Evolutionary conservation across 2,797 vertebrate species (phyloP), one percentile per base, ranked within the genome.

Genomic region (Protosalanx chinensis): DNA sequence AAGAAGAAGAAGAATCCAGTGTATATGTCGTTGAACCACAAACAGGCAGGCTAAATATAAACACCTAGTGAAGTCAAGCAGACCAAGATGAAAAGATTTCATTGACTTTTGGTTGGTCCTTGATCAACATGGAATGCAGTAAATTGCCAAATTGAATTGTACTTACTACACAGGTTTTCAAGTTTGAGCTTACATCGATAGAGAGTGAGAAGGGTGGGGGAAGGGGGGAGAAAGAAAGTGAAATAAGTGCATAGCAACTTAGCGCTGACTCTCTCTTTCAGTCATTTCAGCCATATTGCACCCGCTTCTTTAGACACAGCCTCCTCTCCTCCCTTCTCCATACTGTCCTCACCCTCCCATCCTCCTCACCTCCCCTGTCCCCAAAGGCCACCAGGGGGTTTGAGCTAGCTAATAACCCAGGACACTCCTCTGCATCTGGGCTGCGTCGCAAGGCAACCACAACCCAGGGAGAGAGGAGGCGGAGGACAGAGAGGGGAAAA

Each of bases 401-500:
- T 70, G 71, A 68, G 74, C 67, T 57, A 70, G 84, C 80, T 93
- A 93, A 95, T 94, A 92, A 91, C 83, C 87, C 84, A 80, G 73
- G 81, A 84, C 84, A 82, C 86, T 81, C 81, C 81, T 76, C 83
- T 63, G 81, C 77, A 82, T 83, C 84, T 70, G 74, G 68, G 61
- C 72, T 32, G 79, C 76, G 78, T 79, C 84, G 60, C 78, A 85
- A 78, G 86, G 80, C 80, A 89, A 92, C 84, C 77, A 74, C 72
- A 87, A 72, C 73, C 70, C 71, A 41, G 79, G 72, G 35, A 41
- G 68, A 15, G 29, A 29, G 29, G 32, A 60, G 67, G 81, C 78
- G 78, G 79, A 74, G 70, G 74, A 75, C 61, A 72, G 68, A 7
- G 71, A 4, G 57, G 57, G 30, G 72, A 62, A 77, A 69, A 65